Evolutionary conservation across 1,140 invertebrate genomes (phyloP).

Genomic region (Oedothorax gibbosus): DNA sequence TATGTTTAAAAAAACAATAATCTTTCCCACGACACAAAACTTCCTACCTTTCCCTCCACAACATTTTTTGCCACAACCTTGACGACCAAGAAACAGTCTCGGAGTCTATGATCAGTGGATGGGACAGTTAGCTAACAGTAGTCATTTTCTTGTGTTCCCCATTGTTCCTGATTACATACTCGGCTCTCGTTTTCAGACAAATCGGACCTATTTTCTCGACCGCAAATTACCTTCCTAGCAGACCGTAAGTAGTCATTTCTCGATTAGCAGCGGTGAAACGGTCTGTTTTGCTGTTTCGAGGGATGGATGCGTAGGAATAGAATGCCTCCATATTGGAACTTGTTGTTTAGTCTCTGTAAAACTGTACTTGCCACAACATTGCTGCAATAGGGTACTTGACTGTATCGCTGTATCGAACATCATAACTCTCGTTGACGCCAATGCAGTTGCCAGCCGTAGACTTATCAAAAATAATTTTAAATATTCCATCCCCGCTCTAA

Average conservation of each 20-base stretch:
- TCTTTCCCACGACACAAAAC: neutral
- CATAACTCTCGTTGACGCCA: no score
- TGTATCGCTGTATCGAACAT: no score
- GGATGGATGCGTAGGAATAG: neutral
- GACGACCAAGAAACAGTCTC: no score
- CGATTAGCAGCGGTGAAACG: constrained; percentile 19
- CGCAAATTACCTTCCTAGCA: constrained; percentile 41
- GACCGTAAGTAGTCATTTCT: constrained; percentile 45
- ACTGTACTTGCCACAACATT: no score
- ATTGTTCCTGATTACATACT: constrained; percentile 55
- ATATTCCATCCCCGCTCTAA: no score
- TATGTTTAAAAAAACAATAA: neutral
- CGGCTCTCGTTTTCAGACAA: constrained; percentile 47
- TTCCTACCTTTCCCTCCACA: no score
- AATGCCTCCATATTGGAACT: no score
- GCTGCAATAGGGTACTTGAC: no score
- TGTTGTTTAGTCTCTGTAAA: no score
- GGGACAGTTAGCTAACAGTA: constrained; percentile 42
- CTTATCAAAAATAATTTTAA: no score
- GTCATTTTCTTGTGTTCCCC: constrained; percentile 46
- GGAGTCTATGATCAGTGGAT: constrained; percentile 36
- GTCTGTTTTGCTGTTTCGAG: neutral
- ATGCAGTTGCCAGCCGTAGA: no score
- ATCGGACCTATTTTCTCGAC: constrained; percentile 27
- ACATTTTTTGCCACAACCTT: no score